Base-by-base conservation (phyloP, 2,888 invertebrate species). In the Bombyx huttoni region DNA sequence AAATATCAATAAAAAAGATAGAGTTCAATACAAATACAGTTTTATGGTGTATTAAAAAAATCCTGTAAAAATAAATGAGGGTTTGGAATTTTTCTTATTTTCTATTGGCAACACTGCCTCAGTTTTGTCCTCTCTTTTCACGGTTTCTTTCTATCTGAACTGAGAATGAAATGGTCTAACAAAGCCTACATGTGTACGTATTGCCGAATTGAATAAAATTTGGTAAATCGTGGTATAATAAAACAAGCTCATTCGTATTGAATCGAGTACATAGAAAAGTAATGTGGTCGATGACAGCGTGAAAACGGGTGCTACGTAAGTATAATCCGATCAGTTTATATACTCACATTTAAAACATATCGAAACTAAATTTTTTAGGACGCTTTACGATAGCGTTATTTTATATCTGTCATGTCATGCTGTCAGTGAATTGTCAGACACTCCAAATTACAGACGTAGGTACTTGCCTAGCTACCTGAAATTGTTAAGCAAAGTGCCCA, bases 281-380 rank as follows among this genome's bases (percentile, higher is more conserved):
- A 86, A 84, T 87, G 87, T 86, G 85, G 78, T 79, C 73, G 76
- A 87, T 84, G 86, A 86, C 85, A 83, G 78, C 74, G 82, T 84
- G 68, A 82, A 84, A 85, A 80, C 79, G 73, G 68, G 77, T 78
- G 75, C 80, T 81, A 81, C 81, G 86, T 86, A 81, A n/a, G n/a
- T n/a, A n/a, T 81, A 73, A 78, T 59, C 68, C 75, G 67, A 40
- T 40, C 12, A 10, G 7, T 40, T 40, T 40, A 40, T 3, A 40
- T 40, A 12, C 9, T 7, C 40, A 40, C 7, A 35, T 35, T 35
- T 35, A 35, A 35, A 35, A 9, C 35, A n/a, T n/a, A n/a, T 35
- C 35, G 9, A 35, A 35, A 35, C 9, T 54, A 58, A 52, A 54
- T 45, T 54, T 58, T 60, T 54, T 58, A 56, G 59, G 53, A 53